A percentile compares a stretch with the other conserved stretches of the same genome.
phyloP scores from a whole-genome alignment of 2,888 invertebrate species.

The Folsomia manolachei region DNA sequence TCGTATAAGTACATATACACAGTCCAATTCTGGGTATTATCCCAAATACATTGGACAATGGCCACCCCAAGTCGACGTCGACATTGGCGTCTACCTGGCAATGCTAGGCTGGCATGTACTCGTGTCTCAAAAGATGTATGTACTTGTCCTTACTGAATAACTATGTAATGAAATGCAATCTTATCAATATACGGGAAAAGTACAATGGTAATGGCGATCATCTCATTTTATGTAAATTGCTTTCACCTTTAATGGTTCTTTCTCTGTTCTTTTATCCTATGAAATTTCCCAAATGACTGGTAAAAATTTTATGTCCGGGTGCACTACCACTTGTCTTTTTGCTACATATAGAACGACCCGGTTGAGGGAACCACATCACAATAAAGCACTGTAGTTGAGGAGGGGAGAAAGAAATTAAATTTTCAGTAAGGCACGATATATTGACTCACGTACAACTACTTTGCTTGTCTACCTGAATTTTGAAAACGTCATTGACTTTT shows the following conservation, averaged over 20 bases:
- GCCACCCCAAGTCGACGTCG: no score
- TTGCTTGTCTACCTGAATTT: background rate
- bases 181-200: no score
- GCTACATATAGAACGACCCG: no score
- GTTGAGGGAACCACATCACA: background rate
- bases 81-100: no score
- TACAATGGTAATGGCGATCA: conserved; percentile 6
- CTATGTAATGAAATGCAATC: no score
- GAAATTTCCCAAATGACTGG: conserved; percentile 25
- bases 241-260: background rate
- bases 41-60: no score
- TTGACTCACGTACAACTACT: background rate
- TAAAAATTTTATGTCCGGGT: conserved; percentile 19
- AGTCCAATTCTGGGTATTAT: no score
- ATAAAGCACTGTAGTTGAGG: background rate
- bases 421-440: no score
- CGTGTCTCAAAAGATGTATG: no score
- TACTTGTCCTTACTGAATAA: no score
- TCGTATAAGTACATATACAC: no score
- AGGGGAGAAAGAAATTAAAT: background rate
- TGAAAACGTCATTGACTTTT: background rate
- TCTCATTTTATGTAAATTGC: conserved; percentile 17
- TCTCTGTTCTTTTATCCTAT: conserved; percentile 6
- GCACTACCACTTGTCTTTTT: background rate
- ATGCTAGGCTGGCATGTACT: no score